Base-by-base conservation (phyloP, 2,113 vertebrate genomes). In the Cettia cetti region DNA sequence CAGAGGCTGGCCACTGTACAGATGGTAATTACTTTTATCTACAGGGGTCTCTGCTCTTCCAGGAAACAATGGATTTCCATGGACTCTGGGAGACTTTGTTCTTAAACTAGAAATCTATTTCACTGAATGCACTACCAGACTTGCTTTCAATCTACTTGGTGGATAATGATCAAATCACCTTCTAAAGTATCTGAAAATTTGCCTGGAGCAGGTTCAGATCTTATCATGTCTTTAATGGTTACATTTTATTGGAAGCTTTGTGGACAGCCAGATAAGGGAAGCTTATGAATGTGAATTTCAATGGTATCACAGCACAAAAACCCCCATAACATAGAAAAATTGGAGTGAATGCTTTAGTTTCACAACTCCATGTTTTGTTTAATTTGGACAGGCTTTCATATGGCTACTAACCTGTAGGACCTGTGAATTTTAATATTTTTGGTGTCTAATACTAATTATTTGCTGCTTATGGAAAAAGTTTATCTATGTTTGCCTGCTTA, bases 291-390 rank as follows among this genome's bases (percentile, higher is more conserved):
- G 18, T 47, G 18, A 31, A 52, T 66, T 82, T 93, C 11, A 12
- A 21, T 44, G 30, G 30, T 39, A 76, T 79, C 24, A 18, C 2
- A 30, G 66, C 10, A 59, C 16, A 74, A 27, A 92, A 31, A 10
- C 5, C 2, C 7, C 35, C 12, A 1, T 12, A 60, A 31, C 7
- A 52, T 0, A 40, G 12, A 47, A 64, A 69, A 74, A 18, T 0
- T 9, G 2, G 20, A 70, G 11, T n/a, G 28, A 49, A 49, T 1
- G 2, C 3, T 80, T 54, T 14, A 19, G 24, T 23, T 71, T 15
- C 81, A 26, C 7, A 47, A 4, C 7, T 37, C 16, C 7, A 2
- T 30, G 8, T 40, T 64, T 64, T 60, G 4, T 13, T 69, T 50
- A 10, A 16, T 57, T 74, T 60, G 20, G 6, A 4, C 10, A 52